phyloP scores from a whole-genome alignment of 2,888 invertebrate species.

The Meteorus cinctellus region DNA sequence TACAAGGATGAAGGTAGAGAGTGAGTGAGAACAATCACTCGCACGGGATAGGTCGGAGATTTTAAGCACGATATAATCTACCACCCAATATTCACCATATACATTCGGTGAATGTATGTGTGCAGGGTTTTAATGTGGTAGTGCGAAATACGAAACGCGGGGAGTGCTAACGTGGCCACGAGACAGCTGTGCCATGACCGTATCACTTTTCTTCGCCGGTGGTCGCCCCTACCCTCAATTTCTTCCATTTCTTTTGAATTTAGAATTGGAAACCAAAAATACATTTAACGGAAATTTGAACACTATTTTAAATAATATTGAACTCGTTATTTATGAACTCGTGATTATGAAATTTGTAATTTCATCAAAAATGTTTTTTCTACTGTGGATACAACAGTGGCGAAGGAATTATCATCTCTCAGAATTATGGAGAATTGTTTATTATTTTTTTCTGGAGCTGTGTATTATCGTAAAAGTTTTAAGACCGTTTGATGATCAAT shows the following conservation, averaged over 20 bases:
- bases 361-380: too few species aligned
- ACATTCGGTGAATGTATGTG: constrained; percentile 31
- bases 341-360: too few species aligned
- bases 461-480: background rate
- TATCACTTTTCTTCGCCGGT: constrained; percentile 44
- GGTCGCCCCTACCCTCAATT: background rate
- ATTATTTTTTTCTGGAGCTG: background rate
- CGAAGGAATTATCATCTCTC: background rate
- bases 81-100: constrained; percentile 53
- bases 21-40: constrained; percentile 39
- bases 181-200: constrained; percentile 72
- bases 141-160: constrained; percentile 52
- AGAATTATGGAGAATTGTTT: background rate
- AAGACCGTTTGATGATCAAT: background rate
- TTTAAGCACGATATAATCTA: constrained; percentile 53
- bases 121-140: constrained; percentile 52
- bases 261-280: background rate
- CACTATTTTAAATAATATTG: too few species aligned
- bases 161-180: constrained; percentile 68
- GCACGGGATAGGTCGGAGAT: constrained; percentile 65
- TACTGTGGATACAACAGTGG: too few species aligned
- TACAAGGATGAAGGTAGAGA: background rate
- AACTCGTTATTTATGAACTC: too few species aligned
- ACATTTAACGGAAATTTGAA: too few species aligned
- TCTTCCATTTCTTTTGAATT: background rate